These are phyloP conservation scores for Bergia sp. DNA, from an alignment of 92 coral and sea anemone genomes.

Conservation along the genomic window DNA sequence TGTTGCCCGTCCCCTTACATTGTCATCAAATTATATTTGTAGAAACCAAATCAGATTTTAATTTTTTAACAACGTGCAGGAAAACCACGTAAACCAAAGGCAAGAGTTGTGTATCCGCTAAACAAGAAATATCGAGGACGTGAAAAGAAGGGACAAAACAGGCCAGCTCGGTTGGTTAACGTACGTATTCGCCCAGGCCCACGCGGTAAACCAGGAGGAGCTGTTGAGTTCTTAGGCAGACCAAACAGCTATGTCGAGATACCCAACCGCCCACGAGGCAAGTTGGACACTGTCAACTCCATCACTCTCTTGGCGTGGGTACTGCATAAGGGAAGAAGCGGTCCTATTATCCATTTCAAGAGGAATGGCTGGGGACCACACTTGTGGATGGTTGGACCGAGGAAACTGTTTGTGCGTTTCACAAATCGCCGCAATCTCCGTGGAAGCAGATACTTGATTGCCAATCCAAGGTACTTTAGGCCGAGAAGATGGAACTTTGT, in stretches of 20 bases:
- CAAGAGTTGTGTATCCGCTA: constrained; percentile 21
- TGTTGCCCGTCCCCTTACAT: too few species aligned
- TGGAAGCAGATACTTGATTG: neutral
- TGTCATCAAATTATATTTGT: too few species aligned
- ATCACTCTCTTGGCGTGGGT: constrained; percentile 83
- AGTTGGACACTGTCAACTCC: constrained; percentile 66
- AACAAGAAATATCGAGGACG: too few species aligned
- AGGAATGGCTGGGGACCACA: constrained; percentile 74
- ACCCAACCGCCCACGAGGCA: constrained; percentile 55
- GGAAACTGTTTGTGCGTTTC: constrained; percentile 68
- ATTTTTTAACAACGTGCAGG: too few species aligned
- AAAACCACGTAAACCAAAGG: too few species aligned
- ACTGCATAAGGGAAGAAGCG: constrained; percentile 60
- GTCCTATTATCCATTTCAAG: constrained; percentile 74
- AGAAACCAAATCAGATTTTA: too few species aligned
- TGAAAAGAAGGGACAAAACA: constrained; percentile 48
- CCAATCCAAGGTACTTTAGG: neutral
- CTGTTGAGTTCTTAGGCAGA: constrained; percentile 61
- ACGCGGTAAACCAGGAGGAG: constrained; percentile 66
- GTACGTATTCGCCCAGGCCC: constrained; percentile 70
- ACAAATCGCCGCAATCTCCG: constrained; percentile 50
- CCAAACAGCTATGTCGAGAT: constrained; percentile 73
- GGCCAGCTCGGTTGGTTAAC: constrained; percentile 56
- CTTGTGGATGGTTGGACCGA: constrained; percentile 72
- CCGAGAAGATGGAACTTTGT: constrained; percentile 19